Conservation (phyloP, 2,888 invertebrate species). For the Ichneumoninae sp. region DNA sequence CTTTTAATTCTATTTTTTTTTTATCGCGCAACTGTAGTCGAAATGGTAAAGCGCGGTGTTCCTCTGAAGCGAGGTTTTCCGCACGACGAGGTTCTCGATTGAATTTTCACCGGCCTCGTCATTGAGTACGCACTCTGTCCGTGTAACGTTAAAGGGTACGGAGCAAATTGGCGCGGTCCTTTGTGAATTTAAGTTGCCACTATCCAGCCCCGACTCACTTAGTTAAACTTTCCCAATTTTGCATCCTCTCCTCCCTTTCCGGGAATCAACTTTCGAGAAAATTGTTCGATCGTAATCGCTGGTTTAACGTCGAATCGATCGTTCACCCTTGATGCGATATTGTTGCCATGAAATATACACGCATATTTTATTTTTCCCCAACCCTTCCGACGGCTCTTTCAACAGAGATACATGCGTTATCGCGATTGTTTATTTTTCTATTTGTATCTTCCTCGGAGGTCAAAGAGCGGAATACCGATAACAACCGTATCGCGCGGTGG, state of each 20-base stretch:
- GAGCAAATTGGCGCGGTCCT: conserved; percentile 36
- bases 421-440: conserved; percentile 8
- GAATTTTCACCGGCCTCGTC: conserved; percentile 30
- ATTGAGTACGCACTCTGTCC: neutral
- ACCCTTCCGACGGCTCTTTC: neutral
- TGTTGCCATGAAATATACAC: neutral
- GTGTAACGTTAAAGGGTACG: conserved; percentile 37
- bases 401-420: conserved; percentile 23
- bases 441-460: neutral
- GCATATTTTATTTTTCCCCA: neutral
- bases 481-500: conserved; percentile 81
- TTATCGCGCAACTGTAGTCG: neutral
- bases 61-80: conserved; percentile 14
- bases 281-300: neutral
- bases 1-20: neutral
- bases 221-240: conserved; percentile 34
- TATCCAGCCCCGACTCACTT: conserved; percentile 38
- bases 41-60: neutral
- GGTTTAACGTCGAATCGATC: neutral
- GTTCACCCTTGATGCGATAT: neutral
- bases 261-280: conserved; percentile 10
- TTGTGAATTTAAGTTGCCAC: conserved; percentile 57
- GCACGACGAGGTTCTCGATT: conserved; percentile 27
- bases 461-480: conserved; percentile 57
- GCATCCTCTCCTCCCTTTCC: neutral